These are phyloP conservation scores for Pterocles gutturalis DNA, from an alignment of 2,113 vertebrate species.

Conservation along the genomic window DNA sequence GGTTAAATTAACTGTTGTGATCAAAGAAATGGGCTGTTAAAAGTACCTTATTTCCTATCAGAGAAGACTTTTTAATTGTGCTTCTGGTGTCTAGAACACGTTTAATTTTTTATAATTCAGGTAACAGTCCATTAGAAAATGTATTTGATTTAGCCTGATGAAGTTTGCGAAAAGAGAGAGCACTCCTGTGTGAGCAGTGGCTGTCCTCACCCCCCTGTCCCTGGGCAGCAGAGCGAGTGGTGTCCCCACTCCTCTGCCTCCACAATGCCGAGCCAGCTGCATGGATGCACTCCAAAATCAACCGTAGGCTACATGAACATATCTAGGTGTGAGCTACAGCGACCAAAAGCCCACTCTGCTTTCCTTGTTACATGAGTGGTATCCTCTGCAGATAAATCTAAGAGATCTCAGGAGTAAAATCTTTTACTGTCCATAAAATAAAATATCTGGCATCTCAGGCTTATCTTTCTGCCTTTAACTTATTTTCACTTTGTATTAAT, in stretches of 20 bases:
- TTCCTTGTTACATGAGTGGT: neutral
- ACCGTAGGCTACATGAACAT: neutral
- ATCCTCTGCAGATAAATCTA: neutral
- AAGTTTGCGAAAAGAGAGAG: neutral
- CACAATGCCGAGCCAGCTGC: neutral
- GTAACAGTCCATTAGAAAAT: slow-evolving; percentile 53
- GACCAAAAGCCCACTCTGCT: neutral
- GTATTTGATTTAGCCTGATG: slow-evolving; percentile 9
- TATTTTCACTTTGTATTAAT: slow-evolving; percentile 62
- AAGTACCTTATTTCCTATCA: slow-evolving; percentile 42
- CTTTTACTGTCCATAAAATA: slow-evolving; percentile 16
- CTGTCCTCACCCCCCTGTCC: neutral
- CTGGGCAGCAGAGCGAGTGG: neutral
- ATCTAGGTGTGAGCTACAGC: fast-evolving
- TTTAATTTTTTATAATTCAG: slow-evolving; percentile 51
- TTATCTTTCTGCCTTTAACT: slow-evolving; percentile 58
- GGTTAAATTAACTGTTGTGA: slow-evolving; percentile 59
- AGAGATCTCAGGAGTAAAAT: neutral
- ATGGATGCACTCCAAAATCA: neutral
- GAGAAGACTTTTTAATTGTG: slow-evolving; percentile 50
- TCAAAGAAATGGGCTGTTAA: slow-evolving; percentile 69
- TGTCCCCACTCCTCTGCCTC: neutral
- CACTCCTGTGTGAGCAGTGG: neutral
- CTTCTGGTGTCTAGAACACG: slow-evolving; percentile 28
- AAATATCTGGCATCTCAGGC: slow-evolving; percentile 40